Conservation (phyloP, 2,113 vertebrate genomes). For the Lophotis ruficrista region DNA sequence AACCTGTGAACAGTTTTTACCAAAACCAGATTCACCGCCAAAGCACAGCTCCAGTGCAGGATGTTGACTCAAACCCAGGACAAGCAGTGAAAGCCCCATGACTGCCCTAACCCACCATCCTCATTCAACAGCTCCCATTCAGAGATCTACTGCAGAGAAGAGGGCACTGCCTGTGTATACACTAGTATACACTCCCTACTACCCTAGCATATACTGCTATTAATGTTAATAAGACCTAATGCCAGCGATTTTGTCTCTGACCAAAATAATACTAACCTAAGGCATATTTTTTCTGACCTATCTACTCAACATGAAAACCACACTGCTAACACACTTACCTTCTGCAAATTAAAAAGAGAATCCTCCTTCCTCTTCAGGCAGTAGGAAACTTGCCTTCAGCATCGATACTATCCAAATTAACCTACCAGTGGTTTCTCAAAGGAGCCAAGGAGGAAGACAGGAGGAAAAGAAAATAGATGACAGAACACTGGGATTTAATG, state of each 20-base stretch:
- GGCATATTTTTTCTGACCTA: neutral
- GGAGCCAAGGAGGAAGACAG: neutral
- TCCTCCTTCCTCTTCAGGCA: neutral
- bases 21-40: neutral
- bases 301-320: neutral
- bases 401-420: neutral
- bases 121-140: neutral
- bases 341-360: neutral
- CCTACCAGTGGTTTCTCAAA: neutral
- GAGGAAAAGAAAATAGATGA: neutral
- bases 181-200: fast-evolving
- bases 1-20: neutral
- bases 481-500: neutral
- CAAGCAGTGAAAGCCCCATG: neutral
- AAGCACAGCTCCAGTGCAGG: neutral
- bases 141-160: neutral
- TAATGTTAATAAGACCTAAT: neutral
- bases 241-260: neutral
- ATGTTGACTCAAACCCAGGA: neutral
- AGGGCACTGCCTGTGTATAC: neutral
- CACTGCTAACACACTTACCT: neutral
- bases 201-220: neutral
- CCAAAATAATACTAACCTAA: neutral
- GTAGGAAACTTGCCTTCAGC: neutral
- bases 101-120: neutral